These are phyloP conservation scores for Hypena proboscidalis DNA, from an alignment of 2,888 invertebrate genomes.

Conservation along the genomic window DNA sequence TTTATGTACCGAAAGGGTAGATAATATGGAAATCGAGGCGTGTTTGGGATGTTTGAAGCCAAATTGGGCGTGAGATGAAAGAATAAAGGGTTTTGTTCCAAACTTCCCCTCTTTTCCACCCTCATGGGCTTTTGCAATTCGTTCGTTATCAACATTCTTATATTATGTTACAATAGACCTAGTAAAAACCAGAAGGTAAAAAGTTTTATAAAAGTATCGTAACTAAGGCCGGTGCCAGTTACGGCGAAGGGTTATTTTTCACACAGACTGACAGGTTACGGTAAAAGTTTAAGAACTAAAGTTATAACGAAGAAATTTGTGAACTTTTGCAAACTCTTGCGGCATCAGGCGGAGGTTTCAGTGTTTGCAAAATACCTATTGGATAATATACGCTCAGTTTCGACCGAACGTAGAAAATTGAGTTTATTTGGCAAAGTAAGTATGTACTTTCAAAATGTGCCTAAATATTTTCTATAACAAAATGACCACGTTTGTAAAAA, in stretches of 20 bases:
- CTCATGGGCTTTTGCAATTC: conserved; percentile 20
- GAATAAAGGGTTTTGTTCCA: conserved; percentile 34
- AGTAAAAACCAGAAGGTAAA: conserved; percentile 21
- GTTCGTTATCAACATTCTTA: conserved; percentile 17
- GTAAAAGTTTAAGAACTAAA: conserved; percentile 26
- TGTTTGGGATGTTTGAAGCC: conserved; percentile 43
- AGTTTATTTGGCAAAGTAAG: conserved; percentile 18
- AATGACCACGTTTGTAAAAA: conserved; percentile 1
- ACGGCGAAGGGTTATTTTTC: conserved; percentile 44
- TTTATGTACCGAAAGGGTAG: conserved; percentile 52
- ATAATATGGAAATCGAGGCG: conserved; percentile 51
- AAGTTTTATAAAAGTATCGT: conserved; percentile 18
- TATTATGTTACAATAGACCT: conserved; percentile 20
- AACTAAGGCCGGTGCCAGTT: conserved; percentile 22
- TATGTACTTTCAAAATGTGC: conserved; percentile 4
- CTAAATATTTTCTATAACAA: neutral
- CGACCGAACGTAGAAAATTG: conserved; percentile 11
- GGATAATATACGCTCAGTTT: conserved; percentile 21
- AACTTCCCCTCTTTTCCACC: conserved; percentile 22
- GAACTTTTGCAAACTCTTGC: too few species aligned
- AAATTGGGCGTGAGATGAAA: conserved; percentile 46
- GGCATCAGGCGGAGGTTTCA: conserved; percentile 8
- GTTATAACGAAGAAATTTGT: conserved; percentile 33
- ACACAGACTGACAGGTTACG: conserved; percentile 36
- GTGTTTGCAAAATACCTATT: conserved; percentile 22